Percentiles rank a stretch among this genome's conserved stretches.
Conservation (phyloP, 2,797 vertebrate genomes). For the Ctenopoma kingsleyae region DNA sequence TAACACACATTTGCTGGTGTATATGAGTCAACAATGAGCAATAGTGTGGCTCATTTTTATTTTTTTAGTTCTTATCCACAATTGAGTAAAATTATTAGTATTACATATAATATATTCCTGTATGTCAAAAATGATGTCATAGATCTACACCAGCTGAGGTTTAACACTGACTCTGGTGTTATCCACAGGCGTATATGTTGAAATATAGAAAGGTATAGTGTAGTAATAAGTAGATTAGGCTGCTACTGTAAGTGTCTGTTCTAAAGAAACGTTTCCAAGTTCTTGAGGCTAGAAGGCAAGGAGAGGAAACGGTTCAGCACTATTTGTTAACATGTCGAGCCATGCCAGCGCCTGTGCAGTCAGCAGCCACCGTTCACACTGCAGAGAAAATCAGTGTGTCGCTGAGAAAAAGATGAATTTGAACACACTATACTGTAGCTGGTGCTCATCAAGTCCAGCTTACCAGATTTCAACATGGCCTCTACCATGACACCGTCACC, state of each 20-base stretch:
- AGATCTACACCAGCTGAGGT: no score
- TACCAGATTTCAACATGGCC: not conserved
- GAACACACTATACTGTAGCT: not conserved
- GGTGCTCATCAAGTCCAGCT: not conserved
- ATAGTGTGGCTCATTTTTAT: no score
- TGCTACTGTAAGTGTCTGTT: not conserved
- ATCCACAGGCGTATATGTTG: not conserved
- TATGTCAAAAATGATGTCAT: not conserved
- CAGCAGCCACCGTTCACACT: constrained; percentile 17
- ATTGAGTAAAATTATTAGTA: no score
- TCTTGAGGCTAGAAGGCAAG: constrained; percentile 23
- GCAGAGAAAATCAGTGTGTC: constrained; percentile 26
- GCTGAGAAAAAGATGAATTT: constrained; percentile 11
- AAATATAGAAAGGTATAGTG: not conserved
- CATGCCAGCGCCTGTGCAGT: constrained; percentile 34
- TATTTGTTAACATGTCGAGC: constrained; percentile 23
- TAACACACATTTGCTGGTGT: not conserved
- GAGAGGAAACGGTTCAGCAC: constrained; percentile 45
- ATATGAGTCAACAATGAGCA: no score
- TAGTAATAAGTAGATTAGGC: not conserved
- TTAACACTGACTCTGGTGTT: not conserved
- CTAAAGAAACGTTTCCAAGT: not conserved
- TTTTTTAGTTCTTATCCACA: no score
- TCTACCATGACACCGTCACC: not conserved
- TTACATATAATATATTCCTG: not conserved